A percentile compares a stretch with the other conserved stretches of the same genome.
These are phyloP conservation scores for Heloderma charlesbogerti DNA, from an alignment of 2,113 vertebrate genomes.

Conservation along the genomic window DNA sequence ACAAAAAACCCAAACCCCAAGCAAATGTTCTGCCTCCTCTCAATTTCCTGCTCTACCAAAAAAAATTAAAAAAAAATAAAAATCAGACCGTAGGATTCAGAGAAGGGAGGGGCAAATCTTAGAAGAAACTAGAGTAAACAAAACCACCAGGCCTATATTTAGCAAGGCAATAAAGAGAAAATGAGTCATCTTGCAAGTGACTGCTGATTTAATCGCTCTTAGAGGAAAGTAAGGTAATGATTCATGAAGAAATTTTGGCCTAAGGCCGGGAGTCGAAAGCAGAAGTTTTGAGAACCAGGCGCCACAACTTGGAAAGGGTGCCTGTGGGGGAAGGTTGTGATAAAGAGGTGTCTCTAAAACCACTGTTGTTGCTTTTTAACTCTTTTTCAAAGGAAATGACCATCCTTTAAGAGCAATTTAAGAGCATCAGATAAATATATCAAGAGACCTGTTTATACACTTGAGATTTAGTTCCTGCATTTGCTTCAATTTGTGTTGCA, in stretches of 20 bases:
- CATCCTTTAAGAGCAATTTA: slow-evolving; percentile 38
- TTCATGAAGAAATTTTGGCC: slow-evolving; percentile 62
- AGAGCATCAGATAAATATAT: slow-evolving; percentile 30
- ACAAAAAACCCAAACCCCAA: slow-evolving; percentile 27
- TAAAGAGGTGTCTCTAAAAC: slow-evolving; percentile 60
- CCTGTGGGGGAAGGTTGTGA: slow-evolving; percentile 64
- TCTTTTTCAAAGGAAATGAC: slow-evolving; percentile 58
- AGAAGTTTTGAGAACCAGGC: slow-evolving; percentile 71
- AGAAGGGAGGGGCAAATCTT: slow-evolving; percentile 26
- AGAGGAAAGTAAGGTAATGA: slow-evolving; percentile 73
- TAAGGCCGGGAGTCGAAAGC: slow-evolving; percentile 65
- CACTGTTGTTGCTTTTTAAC: slow-evolving; percentile 62
- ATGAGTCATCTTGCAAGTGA: slow-evolving; percentile 56
- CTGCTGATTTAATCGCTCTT: slow-evolving; percentile 72
- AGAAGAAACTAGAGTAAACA: slow-evolving; percentile 70
- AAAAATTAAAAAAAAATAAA: slow-evolving; percentile 51
- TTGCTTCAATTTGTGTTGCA: neutral
- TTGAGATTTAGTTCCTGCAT: slow-evolving; percentile 14
- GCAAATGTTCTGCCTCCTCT: slow-evolving; percentile 57
- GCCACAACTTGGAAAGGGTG: slow-evolving; percentile 42
- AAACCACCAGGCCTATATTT: slow-evolving; percentile 58
- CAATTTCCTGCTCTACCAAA: slow-evolving; percentile 64
- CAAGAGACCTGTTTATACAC: neutral
- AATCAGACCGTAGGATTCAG: slow-evolving; percentile 68
- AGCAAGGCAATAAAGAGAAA: slow-evolving; percentile 47